phyloP scores from a whole-genome alignment of 1,140 invertebrate species.

The Brachystomella parvula region DNA sequence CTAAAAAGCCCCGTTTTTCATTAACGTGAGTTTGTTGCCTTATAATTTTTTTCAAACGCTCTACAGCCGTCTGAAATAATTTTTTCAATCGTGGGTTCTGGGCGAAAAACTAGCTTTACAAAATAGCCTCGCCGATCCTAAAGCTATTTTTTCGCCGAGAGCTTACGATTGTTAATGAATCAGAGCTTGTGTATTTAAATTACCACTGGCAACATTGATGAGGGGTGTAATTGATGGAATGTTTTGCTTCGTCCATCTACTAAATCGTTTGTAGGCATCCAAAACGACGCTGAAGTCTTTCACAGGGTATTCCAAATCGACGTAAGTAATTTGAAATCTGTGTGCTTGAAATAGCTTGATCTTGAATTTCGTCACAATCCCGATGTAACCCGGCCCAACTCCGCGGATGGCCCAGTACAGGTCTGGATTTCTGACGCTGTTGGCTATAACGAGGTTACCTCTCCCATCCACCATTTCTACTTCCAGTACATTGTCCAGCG shows the following conservation, averaged over 20 bases:
- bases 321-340: not conserved
- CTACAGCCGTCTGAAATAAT: too few species aligned
- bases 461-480: not conserved
- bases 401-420: constrained; percentile 1
- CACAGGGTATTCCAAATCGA: not conserved
- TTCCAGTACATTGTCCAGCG: constrained; percentile 2
- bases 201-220: not conserved
- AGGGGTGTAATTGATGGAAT: not conserved
- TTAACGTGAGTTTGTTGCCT: too few species aligned
- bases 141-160: too few species aligned
- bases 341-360: not conserved
- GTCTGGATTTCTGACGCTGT: not conserved
- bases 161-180: too few species aligned
- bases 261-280: not conserved
- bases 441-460: not conserved
- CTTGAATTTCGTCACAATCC: constrained; percentile 9
- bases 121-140: too few species aligned
- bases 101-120: too few species aligned
- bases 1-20: too few species aligned
- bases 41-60: too few species aligned
- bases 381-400: constrained; percentile 5
- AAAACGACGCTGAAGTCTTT: not conserved
- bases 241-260: not conserved
- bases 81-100: too few species aligned
- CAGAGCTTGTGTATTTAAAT: not conserved